phyloP scores from a whole-genome alignment of 2,113 vertebrate species.

The Vulpes ferrilata region DNA sequence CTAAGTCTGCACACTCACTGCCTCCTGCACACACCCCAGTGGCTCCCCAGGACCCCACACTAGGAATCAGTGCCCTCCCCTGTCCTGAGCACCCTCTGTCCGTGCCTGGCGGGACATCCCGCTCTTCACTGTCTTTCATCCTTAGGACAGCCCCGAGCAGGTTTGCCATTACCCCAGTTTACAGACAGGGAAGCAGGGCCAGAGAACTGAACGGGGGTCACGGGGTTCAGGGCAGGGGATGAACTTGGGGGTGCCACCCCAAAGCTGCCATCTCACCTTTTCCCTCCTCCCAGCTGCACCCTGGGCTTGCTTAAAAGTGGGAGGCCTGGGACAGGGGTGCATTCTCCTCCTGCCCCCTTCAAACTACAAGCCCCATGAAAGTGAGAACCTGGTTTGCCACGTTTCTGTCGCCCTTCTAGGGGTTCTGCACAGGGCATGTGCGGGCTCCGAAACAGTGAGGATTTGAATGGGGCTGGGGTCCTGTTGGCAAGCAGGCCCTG shows the following conservation, averaged over 20 bases:
- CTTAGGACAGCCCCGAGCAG: no score
- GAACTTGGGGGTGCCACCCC: fast-evolving
- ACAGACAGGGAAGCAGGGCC: not conserved
- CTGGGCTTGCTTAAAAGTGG: not conserved
- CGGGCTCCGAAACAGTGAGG: fast-evolving
- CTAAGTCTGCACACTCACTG: no score
- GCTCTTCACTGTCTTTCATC: no score
- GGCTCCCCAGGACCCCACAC: not conserved
- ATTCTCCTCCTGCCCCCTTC: fast-evolving
- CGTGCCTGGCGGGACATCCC: fast-evolving
- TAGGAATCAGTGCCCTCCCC: fast-evolving
- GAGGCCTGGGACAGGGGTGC: fast-evolving
- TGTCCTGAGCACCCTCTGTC: not conserved
- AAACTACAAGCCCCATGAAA: not conserved
- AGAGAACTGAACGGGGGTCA: not conserved
- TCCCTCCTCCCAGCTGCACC: not conserved
- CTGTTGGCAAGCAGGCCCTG: fast-evolving
- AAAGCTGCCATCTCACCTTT: fast-evolving
- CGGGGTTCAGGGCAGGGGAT: fast-evolving
- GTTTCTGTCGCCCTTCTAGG: not conserved
- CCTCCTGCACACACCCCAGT: not conserved
- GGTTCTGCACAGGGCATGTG: not conserved
- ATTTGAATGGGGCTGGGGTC: not conserved
- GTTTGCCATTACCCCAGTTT: not conserved
- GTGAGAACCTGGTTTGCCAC: fast-evolving